Evolutionary conservation across 1,140 invertebrate species (phyloP), one percentile per base, ranked within the genome.

Genomic region (Campoletis sonorensis): DNA sequence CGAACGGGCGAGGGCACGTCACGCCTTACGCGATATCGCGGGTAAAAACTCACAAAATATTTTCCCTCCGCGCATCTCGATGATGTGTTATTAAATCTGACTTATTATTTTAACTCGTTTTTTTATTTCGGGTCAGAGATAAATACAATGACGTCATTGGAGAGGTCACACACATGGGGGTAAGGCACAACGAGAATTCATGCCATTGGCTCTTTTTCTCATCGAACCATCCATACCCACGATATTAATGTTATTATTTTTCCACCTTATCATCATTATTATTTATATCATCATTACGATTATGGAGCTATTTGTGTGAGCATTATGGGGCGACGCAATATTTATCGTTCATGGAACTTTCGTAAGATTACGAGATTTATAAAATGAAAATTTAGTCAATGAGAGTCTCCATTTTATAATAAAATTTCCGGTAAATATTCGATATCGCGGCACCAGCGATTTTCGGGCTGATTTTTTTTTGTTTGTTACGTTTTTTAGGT

Each of bases 101-200:
- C 51, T 77, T 73, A 61, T 75, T 86, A 84, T 87, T 83, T 45
- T 45, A 70, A 23, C 51, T 58, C 54, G 11, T 58, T 58, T 58
- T 58, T 58, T 58, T 58, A 58, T 58, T 58, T 61, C 81, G 82
- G 86, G 87, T 87, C 84, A 87, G n/a, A 16, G 86, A 88, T 86
- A 84, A n/a, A n/a, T 58, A 21, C 18, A 58, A 23, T 86, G 86
- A 86, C 82, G 83, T 84, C 54, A 81, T 67, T 58, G 11, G 72
- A 37, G 70, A 67, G 83, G 81, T 88, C 87, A 88, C 85, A 82
- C 85, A 85, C 79, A 84, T 77, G 81, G 85, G 87, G 87, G 87
- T 88, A 88, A 87, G 84, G 87, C 87, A 84, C 27, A 49, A n/a
- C 40, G 58, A 73, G 73, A n/a, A 11, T 68, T 7, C 5, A 27